Conservation (phyloP, 2,113 vertebrate genomes). For the Hippocampus abdominalis region DNA sequence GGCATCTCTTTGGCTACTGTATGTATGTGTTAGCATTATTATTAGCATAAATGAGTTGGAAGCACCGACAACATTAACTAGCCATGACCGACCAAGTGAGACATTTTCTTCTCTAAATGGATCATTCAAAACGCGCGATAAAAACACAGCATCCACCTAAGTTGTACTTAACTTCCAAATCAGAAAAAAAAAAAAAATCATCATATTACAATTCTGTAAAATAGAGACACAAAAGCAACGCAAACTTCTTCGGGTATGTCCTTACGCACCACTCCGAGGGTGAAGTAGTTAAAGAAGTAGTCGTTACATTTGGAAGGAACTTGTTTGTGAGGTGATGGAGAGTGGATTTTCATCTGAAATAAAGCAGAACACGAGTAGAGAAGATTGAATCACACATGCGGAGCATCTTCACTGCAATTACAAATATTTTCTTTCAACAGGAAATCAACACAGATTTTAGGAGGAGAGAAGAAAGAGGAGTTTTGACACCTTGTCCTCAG, state of each 20-base stretch:
- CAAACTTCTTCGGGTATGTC: neutral
- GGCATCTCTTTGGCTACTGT: no score
- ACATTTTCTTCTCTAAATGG: neutral
- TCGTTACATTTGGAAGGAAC: slow-evolving; percentile 98
- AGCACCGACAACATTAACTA: neutral
- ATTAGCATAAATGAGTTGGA: neutral
- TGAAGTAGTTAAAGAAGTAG: slow-evolving; percentile 99
- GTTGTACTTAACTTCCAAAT: no score
- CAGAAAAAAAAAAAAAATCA: neutral
- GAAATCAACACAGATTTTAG: no score
- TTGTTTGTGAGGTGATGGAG: slow-evolving; percentile 97
- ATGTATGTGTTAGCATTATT: no score
- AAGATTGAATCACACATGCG: neutral
- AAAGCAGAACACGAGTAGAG: neutral
- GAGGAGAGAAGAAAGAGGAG: no score
- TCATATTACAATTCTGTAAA: no score
- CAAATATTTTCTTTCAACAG: neutral
- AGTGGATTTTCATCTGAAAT: slow-evolving; percentile 98
- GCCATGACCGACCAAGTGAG: neutral
- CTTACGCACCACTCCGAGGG: slow-evolving; percentile 91
- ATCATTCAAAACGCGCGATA: no score
- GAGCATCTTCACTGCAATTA: neutral
- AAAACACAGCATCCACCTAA: no score
- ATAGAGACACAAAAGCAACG: neutral
- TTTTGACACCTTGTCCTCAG: slow-evolving; percentile 88